phyloP scores from a whole-genome alignment of 2,113 vertebrate genomes.

The Chrysemys picta region DNA sequence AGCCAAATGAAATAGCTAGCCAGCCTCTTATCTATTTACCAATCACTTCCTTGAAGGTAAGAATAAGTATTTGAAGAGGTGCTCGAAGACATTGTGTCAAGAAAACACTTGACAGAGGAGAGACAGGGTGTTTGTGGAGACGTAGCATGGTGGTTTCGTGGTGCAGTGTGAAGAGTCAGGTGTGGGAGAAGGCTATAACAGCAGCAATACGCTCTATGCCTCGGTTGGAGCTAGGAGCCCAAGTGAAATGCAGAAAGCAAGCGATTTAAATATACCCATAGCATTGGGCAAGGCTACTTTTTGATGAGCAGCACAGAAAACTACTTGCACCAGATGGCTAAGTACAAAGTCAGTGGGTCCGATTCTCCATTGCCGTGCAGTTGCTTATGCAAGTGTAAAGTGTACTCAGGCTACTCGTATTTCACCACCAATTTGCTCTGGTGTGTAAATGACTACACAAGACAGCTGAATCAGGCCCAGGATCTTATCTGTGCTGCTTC shows the following conservation, averaged over 20 bases:
- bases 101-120: too few species aligned
- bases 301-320: too few species aligned
- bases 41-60: neutral
- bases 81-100: too few species aligned
- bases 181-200: neutral
- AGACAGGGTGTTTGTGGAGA: too few species aligned
- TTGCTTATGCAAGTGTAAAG: too few species aligned
- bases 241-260: neutral
- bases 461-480: neutral
- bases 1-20: neutral
- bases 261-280: neutral
- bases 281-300: too few species aligned
- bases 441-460: neutral
- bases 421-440: too few species aligned
- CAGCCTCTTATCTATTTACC: neutral
- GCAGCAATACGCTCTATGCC: neutral
- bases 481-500: neutral
- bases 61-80: neutral
- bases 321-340: too few species aligned
- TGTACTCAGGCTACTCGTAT: too few species aligned
- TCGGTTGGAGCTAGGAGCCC: neutral
- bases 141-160: neutral
- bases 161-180: neutral
- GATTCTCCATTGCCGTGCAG: too few species aligned
- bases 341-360: too few species aligned